These are phyloP conservation scores for Tridacna gigas DNA, from an alignment of 2,888 invertebrate genomes.

Conservation along the genomic window DNA sequence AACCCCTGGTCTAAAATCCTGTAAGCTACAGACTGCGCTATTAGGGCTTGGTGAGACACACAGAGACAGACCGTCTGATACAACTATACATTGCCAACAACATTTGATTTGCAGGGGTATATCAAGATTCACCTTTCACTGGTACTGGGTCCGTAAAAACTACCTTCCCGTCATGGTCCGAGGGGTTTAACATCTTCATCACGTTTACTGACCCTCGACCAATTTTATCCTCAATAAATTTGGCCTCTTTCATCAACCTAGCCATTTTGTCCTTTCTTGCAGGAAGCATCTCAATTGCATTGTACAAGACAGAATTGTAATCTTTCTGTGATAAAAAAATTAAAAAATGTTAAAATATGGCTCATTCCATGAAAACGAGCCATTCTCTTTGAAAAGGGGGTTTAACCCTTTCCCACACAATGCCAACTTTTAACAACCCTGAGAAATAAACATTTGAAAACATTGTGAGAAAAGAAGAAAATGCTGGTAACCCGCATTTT, in stretches of 20 bases:
- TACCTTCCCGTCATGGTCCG: slow-evolving; percentile 43
- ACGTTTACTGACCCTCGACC: slow-evolving; percentile 54
- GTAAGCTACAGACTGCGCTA: no score
- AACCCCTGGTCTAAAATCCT: no score
- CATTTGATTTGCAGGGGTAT: no score
- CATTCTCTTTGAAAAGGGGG: background rate
- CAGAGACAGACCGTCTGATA: no score
- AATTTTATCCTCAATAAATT: slow-evolving; percentile 26
- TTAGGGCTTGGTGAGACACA: no score
- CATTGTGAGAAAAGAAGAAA: background rate
- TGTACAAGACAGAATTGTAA: slow-evolving; percentile 34
- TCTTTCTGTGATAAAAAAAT: slow-evolving; percentile 40
- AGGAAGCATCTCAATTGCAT: slow-evolving; percentile 37
- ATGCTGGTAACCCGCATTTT: background rate
- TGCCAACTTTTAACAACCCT: no score
- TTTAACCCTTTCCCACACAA: background rate
- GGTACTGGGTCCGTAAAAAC: slow-evolving; percentile 44
- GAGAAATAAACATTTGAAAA: slow-evolving; percentile 1
- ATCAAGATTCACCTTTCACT: slow-evolving; percentile 45
- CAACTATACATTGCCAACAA: no score
- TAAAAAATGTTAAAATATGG: background rate
- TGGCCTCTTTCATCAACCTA: slow-evolving; percentile 34
- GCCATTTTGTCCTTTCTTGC: slow-evolving; percentile 34
- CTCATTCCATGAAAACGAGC: background rate
- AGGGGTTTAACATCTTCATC: slow-evolving; percentile 49